phyloP scores from a whole-genome alignment of 1,140 invertebrate genomes.

The Frieseomelitta varia region DNA sequence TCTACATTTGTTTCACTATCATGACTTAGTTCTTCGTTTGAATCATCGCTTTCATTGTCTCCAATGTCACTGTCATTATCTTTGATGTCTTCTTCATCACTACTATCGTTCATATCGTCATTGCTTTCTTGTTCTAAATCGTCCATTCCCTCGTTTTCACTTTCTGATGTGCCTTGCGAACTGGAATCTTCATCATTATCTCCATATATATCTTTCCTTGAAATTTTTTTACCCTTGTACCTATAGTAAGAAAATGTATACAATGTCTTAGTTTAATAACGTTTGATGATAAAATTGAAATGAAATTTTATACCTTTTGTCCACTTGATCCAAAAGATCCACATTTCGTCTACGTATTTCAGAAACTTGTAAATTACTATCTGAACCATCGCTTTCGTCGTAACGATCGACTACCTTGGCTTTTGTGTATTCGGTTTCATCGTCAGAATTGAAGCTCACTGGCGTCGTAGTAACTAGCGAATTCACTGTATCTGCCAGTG shows the following conservation, averaged over 20 bases:
- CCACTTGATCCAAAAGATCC: slow-evolving; percentile 86
- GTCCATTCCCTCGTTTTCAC: slow-evolving; percentile 66
- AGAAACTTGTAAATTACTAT: slow-evolving; percentile 78
- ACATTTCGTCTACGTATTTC: slow-evolving; percentile 86
- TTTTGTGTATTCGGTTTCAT: slow-evolving; percentile 83
- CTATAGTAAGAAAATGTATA: slow-evolving; percentile 69
- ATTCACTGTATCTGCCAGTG: slow-evolving; percentile 84
- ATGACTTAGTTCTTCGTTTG: slow-evolving; percentile 67
- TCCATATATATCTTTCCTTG: slow-evolving; percentile 81
- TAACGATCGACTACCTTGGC: slow-evolving; percentile 73
- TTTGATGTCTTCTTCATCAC: slow-evolving; percentile 64
- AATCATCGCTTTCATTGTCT: slow-evolving; percentile 65
- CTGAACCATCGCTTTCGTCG: slow-evolving; percentile 62
- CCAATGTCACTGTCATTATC: slow-evolving; percentile 61
- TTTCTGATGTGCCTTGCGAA: slow-evolving; percentile 51
- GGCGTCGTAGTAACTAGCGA: slow-evolving; percentile 83
- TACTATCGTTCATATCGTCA: slow-evolving; percentile 62
- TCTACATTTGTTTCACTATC: slow-evolving; percentile 49
- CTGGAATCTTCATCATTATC: slow-evolving; percentile 60
- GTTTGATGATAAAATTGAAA: slow-evolving; percentile 17
- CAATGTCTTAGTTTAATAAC: neutral
- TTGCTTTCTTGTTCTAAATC: slow-evolving; percentile 68
- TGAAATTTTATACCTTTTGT: slow-evolving; percentile 78
- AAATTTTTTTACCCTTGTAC: slow-evolving; percentile 88
- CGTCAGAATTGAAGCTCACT: slow-evolving; percentile 78